phyloP scores from a whole-genome alignment of 2,113 vertebrate genomes.

The Oncorhynchus kisutch region DNA sequence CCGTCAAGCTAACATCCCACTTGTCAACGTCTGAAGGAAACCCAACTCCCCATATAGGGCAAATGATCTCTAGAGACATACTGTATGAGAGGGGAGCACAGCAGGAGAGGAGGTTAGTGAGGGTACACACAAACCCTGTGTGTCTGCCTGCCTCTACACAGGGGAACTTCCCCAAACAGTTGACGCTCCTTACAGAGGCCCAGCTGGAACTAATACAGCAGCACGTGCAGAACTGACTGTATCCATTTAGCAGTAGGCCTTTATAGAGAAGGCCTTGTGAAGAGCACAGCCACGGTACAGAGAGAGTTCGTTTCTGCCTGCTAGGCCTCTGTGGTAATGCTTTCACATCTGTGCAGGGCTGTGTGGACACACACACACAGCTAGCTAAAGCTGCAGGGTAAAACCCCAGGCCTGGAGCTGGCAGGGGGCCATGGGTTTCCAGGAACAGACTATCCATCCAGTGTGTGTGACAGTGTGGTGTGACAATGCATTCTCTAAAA shows the following conservation, averaged over 20 bases:
- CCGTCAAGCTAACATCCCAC: no score
- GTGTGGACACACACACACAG: not conserved
- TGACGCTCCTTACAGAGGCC: not conserved
- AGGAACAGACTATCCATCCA: no score
- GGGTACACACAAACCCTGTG: not conserved
- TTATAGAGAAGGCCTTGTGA: not conserved
- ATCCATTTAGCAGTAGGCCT: not conserved
- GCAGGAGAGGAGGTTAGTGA: not conserved
- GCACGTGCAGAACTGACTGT: not conserved
- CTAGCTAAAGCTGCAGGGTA: not conserved
- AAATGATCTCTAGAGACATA: no score
- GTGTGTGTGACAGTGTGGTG: no score
- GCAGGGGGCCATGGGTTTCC: no score
- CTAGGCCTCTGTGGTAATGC: not conserved
- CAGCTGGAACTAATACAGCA: not conserved
- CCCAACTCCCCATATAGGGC: not conserved
- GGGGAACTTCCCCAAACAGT: no score
- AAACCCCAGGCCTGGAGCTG: not conserved
- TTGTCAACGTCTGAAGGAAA: not conserved
- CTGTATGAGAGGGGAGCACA: no score
- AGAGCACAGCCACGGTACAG: not conserved
- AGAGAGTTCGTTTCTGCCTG: not conserved
- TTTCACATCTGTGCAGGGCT: not conserved
- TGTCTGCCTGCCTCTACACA: no score
- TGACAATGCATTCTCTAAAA: not conserved